A percentile compares a stretch with the other conserved stretches of the same genome.
Conservation (phyloP, 2,888 invertebrate genomes). For the Plusia festucae region DNA sequence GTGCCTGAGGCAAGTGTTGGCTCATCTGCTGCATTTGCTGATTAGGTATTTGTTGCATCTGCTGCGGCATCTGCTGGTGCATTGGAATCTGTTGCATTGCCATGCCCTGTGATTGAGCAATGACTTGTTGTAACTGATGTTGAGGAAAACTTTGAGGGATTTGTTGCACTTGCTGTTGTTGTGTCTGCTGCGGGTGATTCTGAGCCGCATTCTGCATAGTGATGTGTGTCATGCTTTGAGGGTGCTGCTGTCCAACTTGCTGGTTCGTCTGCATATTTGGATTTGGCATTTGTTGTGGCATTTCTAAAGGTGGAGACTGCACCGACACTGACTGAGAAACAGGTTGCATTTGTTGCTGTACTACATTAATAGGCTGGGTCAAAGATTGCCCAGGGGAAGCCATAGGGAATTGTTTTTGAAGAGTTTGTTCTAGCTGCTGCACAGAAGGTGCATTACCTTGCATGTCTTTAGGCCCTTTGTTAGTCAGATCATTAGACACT, state of each 20-base stretch:
- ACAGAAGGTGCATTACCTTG: conserved; percentile 82
- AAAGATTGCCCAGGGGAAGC: conserved; percentile 87
- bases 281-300: conserved; percentile 86
- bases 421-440: conserved; percentile 86
- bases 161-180: conserved; percentile 86
- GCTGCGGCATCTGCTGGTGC: conserved; percentile 88
- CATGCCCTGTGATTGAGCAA: conserved; percentile 85
- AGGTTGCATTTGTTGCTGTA: conserved; percentile 83
- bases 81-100: conserved; percentile 88
- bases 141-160: conserved; percentile 88
- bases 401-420: conserved; percentile 87
- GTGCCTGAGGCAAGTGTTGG: conserved; percentile 84
- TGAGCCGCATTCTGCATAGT: conserved; percentile 83
- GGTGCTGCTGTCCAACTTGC: conserved; percentile 85
- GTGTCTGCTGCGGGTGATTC: conserved; percentile 78
- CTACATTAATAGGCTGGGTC: conserved; percentile 84
- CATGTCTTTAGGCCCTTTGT: conserved; percentile 85
- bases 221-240: conserved; percentile 88
- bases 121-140: conserved; percentile 87
- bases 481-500: conserved; percentile 84
- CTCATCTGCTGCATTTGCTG: conserved; percentile 88
- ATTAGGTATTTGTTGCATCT: conserved; percentile 87
- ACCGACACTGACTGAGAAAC: conserved; percentile 84
- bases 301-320: conserved; percentile 87
- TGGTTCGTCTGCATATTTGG: conserved; percentile 81